Conservation (phyloP, 2,888 invertebrate species). For the Hofmannophila pseudospretella region DNA sequence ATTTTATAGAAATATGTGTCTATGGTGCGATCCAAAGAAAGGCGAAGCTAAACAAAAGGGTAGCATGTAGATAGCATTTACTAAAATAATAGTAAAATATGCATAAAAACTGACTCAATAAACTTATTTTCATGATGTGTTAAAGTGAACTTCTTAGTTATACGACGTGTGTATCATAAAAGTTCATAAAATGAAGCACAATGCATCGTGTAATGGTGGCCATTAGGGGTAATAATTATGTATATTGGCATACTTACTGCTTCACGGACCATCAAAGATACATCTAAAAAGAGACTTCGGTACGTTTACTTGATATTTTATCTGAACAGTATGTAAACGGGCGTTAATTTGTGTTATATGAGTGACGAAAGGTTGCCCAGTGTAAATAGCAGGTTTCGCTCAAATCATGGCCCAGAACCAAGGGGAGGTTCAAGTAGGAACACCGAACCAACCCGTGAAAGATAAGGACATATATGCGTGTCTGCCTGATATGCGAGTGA, state of each 20-base stretch:
- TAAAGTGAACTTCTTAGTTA: slow-evolving; percentile 39
- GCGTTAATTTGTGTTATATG: slow-evolving; percentile 48
- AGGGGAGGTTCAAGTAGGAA: slow-evolving; percentile 73
- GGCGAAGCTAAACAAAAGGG: slow-evolving; percentile 78
- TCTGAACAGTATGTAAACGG: slow-evolving; percentile 55
- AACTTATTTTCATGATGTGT: slow-evolving; percentile 34
- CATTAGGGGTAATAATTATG: slow-evolving; percentile 77
- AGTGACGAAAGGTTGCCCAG: slow-evolving; percentile 47
- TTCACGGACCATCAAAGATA: slow-evolving; percentile 58
- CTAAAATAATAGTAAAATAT: slow-evolving; percentile 52
- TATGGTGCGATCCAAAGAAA: slow-evolving; percentile 71
- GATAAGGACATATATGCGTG: slow-evolving; percentile 75
- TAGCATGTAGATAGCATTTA: slow-evolving; percentile 73
- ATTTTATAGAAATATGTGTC: slow-evolving; percentile 69
- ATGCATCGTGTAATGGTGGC: slow-evolving; percentile 78
- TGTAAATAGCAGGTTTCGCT: slow-evolving; percentile 54
- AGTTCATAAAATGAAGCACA: slow-evolving; percentile 61
- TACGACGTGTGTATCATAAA: slow-evolving; percentile 36
- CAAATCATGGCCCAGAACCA: slow-evolving; percentile 75
- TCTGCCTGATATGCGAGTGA: slow-evolving; percentile 76
- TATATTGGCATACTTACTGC: slow-evolving; percentile 74
- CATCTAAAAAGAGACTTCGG: slow-evolving; percentile 35
- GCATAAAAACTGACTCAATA: slow-evolving; percentile 41
- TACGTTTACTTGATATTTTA: slow-evolving; percentile 31
- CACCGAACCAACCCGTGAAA: slow-evolving; percentile 72